Evolutionary conservation across 2,797 vertebrate genomes (phyloP), one percentile per base, ranked within the genome.

Genomic region (Pangasius krempfi): DNA sequence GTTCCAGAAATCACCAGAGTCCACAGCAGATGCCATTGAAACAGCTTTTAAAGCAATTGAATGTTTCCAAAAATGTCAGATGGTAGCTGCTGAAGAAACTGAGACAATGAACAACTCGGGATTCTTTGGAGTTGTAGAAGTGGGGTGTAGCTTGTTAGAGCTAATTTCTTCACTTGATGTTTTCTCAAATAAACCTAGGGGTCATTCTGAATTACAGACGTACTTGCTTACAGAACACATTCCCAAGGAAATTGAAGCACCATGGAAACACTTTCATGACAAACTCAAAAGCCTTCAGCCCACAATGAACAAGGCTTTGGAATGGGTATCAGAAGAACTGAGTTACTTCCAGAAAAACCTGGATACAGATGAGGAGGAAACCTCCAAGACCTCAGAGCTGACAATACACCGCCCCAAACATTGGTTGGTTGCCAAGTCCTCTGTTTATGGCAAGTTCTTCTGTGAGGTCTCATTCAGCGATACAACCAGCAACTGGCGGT

Each of bases 41-140:
- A 95, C 93, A 0, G 97, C 96, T 47, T 92, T 98, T 54, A 95
- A 95, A 93, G 96, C 97, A 2, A 93, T 96, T 56, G 94, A 96
- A 66, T 96, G 96, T 90, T 98, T 98, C 92, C 93, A 94, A 58
- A 94, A 87, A 73, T 97, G 95, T 88, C 91, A 97, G 86, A 93
- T 89, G 81, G 96, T 95, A 76, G 96, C 96, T 52, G 90, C 90
- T 0, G 90, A 90, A 58, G 97, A 97, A 0, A 90, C 66, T 0
- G 96, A 96, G 30, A 88, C 33, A 0, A 88, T 95, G 30, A 97
- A 96, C 90, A 94, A 90, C 0, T 94, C 94, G 37, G 97, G 97
- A 0, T 97, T 93, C 91, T 93, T 95, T 85, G 88, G 95, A 88
- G 94, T 96, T 90, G 96, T 52, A 16, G 73, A 76, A 13, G 95